Base-by-base conservation (phyloP, 2,113 vertebrate species). In the Prietella phreatophila region DNA sequence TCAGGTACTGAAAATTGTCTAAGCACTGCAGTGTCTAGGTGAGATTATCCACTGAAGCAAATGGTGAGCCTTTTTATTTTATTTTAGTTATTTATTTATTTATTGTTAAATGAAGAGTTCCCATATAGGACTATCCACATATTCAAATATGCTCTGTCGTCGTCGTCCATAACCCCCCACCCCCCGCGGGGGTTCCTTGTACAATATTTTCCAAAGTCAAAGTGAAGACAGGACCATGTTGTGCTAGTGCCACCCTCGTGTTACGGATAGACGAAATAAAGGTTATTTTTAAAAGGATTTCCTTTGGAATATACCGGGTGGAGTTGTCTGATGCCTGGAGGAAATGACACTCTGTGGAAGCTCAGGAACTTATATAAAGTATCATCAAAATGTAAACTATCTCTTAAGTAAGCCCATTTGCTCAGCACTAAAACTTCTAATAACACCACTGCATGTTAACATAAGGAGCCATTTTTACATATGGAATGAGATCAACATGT, bases 291-390 rank as follows among this genome's bases (percentile, higher is more conserved):
- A 83, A 78, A 82, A 7, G 90, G 89, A 85, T 88, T 90, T 90
- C 82, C 90, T 87, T 60, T 91, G 90, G 88, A 93, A 91, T 87
- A 91, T 84, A 86, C 71, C 83, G 93, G 91, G 92, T 89, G 92
- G 92, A 88, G 90, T 91, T 82, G 89, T 92, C 93, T 92, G 88
- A 85, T 84, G 90, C 92, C 86, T 83, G 89, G 89, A 90, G 93
- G 93, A 95, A 95, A 93, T 88, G 88, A 90, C 92, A 89, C 89
- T 86, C 86, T 89, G 90, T 81, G 84, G 39, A 82, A 78, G 42
- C 33, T 27, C 22, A 5, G 33, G 53, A 71, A 87, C 42, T 50
- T 36, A 36, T 53, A n/a, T n/a, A 22, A 25, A 67, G 11, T 27
- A 33, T 75, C 47, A 75, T 65, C 55, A 67, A 55, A 83, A 13